phyloP scores from a whole-genome alignment of 2,888 invertebrate genomes.

The Strigamia maritima region DNA sequence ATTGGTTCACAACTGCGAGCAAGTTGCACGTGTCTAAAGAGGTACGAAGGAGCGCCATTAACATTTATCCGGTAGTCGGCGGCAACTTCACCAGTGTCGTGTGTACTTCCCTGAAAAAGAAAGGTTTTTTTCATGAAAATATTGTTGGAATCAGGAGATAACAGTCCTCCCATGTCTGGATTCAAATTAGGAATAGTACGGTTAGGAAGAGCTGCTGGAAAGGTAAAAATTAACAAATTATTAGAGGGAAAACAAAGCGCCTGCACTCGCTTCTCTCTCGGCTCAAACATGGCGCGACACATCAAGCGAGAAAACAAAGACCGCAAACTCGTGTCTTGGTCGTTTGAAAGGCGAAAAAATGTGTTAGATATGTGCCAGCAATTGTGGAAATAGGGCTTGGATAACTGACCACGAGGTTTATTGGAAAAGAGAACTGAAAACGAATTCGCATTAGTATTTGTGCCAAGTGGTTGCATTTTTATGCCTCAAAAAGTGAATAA shows the following conservation, averaged over 20 bases:
- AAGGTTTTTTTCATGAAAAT: constrained; percentile 41
- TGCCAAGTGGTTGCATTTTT: not conserved
- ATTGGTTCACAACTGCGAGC: not conserved
- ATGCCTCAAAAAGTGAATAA: not conserved
- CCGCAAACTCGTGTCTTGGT: not conserved
- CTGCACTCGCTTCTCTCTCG: not conserved
- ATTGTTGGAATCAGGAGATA: constrained; percentile 39
- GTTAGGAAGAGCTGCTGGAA: constrained; percentile 55
- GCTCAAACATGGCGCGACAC: constrained; percentile 23
- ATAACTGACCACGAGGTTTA: not conserved
- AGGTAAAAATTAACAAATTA: constrained; percentile 47
- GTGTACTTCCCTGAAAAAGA: constrained; percentile 1
- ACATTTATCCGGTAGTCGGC: constrained; percentile 34
- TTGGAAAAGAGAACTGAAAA: not conserved
- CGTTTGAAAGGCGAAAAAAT: not conserved
- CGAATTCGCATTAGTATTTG: not conserved
- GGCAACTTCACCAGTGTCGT: constrained; percentile 18
- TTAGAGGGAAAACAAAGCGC: not conserved
- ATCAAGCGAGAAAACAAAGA: constrained; percentile 22
- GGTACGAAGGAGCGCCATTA: constrained; percentile 37
- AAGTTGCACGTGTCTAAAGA: constrained; percentile 33
- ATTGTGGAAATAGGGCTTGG: not conserved
- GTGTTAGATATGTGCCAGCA: not conserved
- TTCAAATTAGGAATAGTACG: constrained; percentile 52
- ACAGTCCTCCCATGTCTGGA: constrained; percentile 43